These are phyloP conservation scores for Bombus breviceps DNA, from an alignment of 1,140 invertebrate species.

Conservation along the genomic window DNA sequence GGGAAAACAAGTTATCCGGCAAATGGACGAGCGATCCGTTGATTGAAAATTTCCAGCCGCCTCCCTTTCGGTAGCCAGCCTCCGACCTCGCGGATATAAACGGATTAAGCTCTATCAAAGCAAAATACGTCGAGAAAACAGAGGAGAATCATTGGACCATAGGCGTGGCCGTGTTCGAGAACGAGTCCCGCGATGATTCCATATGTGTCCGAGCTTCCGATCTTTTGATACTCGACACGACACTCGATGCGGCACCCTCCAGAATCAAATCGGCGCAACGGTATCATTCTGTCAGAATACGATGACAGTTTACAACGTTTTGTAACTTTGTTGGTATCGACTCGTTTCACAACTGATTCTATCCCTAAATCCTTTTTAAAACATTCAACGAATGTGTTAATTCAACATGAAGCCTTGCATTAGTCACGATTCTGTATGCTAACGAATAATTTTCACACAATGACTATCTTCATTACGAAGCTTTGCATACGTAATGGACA, in stretches of 20 bases:
- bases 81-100: slow-evolving; percentile 38
- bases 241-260: background rate
- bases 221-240: slow-evolving; percentile 5
- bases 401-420: no score
- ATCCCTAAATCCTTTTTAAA: no score
- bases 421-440: no score
- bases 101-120: slow-evolving; percentile 47
- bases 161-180: background rate
- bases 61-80: background rate
- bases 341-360: no score
- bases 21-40: slow-evolving; percentile 41
- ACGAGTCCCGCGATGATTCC: background rate
- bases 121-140: slow-evolving; percentile 38
- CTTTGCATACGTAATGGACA: no score
- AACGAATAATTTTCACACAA: no score
- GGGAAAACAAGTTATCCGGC: slow-evolving; percentile 41
- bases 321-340: no score
- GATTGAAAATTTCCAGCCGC: slow-evolving; percentile 41
- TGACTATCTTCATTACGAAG: no score
- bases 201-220: background rate
- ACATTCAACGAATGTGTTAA: no score
- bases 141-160: slow-evolving; percentile 1
- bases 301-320: background rate
- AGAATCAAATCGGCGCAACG: background rate
- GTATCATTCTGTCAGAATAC: background rate